Base-by-base conservation (phyloP, 2,113 vertebrate genomes). In the Alaudala cheleensis region DNA sequence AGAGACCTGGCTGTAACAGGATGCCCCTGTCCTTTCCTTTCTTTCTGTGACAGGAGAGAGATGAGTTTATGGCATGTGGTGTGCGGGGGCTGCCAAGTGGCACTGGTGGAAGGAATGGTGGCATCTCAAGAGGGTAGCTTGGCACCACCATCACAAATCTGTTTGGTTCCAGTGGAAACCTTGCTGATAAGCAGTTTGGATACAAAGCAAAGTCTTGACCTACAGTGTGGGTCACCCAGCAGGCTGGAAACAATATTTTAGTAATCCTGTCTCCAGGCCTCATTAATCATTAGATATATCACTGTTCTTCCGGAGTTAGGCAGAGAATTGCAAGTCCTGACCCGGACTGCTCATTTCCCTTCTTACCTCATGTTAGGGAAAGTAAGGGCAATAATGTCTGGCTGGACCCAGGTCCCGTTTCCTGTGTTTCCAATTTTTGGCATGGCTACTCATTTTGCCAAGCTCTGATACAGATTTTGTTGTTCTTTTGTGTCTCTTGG, bases 21-120 rank as follows among this genome's bases (percentile, higher is more conserved):
- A 97, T 73, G 34, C 87, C 74, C 61, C 71, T 95, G 89, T 95
- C 85, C 84, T 96, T 85, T 93, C 78, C 69, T 93, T 89, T 91
- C 65, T 91, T 91, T 92, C 80, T 81, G 53, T 67, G 80, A 64
- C 2, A 2, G 74, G 29, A 90, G 54, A 69, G 40, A 86, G 23
- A 88, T 77, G 82, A 91, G 76, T 62, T 92, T 92, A 90, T 73
- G 88, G 74, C 77, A 78, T 0, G n/a, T 83, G 81, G 79, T 83
- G 31, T 81, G 49, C 29, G 49, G 18, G 39, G 10, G 33, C 45
- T 86, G 88, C 83, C 86, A 93, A 54, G 49, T 40, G 82, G 64
- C 78, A 56, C 29, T 88, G 50, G 31, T 0, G 12, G 57, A 73
- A 83, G 34, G 47, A 87, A 70, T 50, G 74, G 37, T 77, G 70